phyloP scores from a whole-genome alignment of 1,140 invertebrate species.

The Drosophila tristis region DNA sequence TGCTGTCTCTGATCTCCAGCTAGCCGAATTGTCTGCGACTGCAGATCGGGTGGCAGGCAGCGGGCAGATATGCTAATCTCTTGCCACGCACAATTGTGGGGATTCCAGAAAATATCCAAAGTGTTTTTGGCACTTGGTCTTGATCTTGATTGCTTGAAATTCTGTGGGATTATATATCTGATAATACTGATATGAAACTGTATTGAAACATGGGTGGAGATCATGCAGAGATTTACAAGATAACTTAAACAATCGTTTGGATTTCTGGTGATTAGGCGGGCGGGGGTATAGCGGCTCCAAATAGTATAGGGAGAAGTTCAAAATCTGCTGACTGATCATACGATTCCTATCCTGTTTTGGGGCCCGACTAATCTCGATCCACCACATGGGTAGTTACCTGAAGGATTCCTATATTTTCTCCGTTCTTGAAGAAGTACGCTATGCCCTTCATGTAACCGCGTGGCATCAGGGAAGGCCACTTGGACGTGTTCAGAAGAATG shows the following conservation, averaged over 20 bases:
- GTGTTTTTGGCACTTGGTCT: constrained; percentile 20
- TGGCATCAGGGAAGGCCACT: constrained; percentile 34
- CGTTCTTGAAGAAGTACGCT: constrained; percentile 2
- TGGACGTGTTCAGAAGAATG: constrained; percentile 16
- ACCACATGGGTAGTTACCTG: not conserved
- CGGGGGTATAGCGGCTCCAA: no score
- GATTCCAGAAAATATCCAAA: constrained; percentile 2
- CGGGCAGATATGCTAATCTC: constrained; percentile 40
- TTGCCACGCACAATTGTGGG: constrained; percentile 32
- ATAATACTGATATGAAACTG: no score
- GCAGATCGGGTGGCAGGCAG: constrained; percentile 15
- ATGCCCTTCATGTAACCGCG: constrained; percentile 13
- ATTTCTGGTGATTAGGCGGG: not conserved
- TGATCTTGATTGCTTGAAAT: constrained; percentile 13
- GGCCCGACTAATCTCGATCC: not conserved
- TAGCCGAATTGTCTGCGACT: constrained; percentile 49
- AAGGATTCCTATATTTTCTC: not conserved
- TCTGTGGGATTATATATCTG: not conserved
- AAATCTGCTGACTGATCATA: no score
- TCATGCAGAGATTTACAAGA: no score
- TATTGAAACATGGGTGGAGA: no score
- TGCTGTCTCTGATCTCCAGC: constrained; percentile 20
- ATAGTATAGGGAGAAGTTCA: no score
- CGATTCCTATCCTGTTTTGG: no score
- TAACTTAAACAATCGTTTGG: no score